These are phyloP conservation scores for Pangasius krempfi DNA, from an alignment of 2,797 vertebrate genomes.

Conservation along the genomic window DNA sequence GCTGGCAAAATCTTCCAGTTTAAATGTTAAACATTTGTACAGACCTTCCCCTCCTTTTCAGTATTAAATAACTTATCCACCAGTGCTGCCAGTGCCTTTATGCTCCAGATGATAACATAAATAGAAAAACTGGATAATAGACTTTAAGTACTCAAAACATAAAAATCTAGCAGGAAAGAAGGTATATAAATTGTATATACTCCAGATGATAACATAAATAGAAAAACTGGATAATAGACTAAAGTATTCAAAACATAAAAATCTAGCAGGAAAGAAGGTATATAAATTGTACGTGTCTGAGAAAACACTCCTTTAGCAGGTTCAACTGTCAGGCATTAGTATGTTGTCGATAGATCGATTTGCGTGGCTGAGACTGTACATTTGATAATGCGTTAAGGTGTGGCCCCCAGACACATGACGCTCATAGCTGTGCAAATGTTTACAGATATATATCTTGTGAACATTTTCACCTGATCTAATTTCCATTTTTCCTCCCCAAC, in stretches of 20 bases:
- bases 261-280: no score
- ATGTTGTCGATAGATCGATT: neutral
- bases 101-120: neutral
- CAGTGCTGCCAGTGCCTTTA: neutral
- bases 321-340: neutral
- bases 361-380: neutral
- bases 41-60: neutral
- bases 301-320: neutral
- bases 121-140: neutral
- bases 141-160: neutral
- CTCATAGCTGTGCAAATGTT: neutral
- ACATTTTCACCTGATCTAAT: constrained; percentile 4
- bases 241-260: neutral
- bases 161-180: no score
- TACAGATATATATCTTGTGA: constrained; percentile 1
- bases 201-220: neutral
- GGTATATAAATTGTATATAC: no score
- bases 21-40: neutral
- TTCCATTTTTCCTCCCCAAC: neutral
- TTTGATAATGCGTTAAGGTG: constrained; percentile 2
- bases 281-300: neutral
- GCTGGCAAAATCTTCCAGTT: neutral
- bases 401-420: neutral
- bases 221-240: neutral
- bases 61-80: neutral